Conservation (phyloP, 1,140 invertebrate species). For the Trichonephila inaurata region DNA sequence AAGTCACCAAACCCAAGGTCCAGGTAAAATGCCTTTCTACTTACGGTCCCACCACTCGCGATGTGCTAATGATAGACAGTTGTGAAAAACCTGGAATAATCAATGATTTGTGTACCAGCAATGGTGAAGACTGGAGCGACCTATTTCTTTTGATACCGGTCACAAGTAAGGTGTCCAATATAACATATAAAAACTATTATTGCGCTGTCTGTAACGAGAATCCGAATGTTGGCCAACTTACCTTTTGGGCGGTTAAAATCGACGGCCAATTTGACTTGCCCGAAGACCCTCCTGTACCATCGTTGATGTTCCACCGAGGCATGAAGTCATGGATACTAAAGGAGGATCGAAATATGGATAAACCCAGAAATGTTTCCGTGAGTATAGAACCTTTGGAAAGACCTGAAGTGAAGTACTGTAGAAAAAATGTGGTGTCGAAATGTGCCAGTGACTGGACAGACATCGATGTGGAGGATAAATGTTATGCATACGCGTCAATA, state of each 20-base stretch:
- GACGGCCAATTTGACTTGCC: not conserved
- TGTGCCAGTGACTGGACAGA: slow-evolving; percentile 17
- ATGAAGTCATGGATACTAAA: not conserved
- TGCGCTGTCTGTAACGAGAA: slow-evolving; percentile 84
- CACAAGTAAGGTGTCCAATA: slow-evolving; percentile 80
- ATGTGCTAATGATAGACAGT: not conserved
- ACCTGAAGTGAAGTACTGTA: not conserved
- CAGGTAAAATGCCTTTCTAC: not conserved
- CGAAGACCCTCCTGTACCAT: not conserved
- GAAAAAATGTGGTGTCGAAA: not conserved
- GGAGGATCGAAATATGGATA: not conserved
- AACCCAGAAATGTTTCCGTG: not conserved
- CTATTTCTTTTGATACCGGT: slow-evolving; percentile 81
- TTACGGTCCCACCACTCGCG: too few species aligned
- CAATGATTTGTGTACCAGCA: not conserved
- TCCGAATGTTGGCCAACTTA: not conserved
- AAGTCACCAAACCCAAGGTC: not conserved
- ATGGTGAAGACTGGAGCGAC: slow-evolving; percentile 79
- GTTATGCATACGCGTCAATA: not conserved
- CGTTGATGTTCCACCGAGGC: not conserved
- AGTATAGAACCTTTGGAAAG: not conserved
- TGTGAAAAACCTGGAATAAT: not conserved
- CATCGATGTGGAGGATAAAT: not conserved
- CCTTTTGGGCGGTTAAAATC: not conserved
- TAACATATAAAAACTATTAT: slow-evolving; percentile 83